Percentiles rank a stretch among this genome's conserved stretches.
Conservation (phyloP, 2,888 invertebrate species). For the Idaea straminata region DNA sequence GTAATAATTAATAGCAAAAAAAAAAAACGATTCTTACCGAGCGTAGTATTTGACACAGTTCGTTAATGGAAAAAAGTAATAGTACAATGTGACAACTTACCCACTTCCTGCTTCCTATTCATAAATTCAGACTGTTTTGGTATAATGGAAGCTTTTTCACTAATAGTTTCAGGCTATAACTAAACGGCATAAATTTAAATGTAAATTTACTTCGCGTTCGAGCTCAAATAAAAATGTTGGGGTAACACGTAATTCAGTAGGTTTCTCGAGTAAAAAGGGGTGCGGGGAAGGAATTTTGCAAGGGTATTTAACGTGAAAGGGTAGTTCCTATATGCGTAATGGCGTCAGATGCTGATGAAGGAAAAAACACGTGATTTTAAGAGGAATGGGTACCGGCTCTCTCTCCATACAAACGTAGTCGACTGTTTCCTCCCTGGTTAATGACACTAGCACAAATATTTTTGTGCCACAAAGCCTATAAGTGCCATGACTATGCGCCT, state of each 20-base stretch:
- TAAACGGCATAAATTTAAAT: neutral
- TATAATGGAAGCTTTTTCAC: neutral
- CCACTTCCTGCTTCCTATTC: neutral
- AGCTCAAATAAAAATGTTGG: neutral
- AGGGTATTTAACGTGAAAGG: too few species aligned
- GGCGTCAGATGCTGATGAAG: too few species aligned
- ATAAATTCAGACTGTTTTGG: neutral
- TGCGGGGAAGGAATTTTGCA: too few species aligned
- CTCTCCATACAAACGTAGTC: too few species aligned
- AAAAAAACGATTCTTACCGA: neutral
- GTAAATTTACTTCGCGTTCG: neutral
- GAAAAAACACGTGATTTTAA: too few species aligned
- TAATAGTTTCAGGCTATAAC: neutral
- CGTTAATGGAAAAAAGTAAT: neutral
- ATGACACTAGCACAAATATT: too few species aligned
- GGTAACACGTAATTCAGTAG: neutral
- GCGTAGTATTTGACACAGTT: neutral
- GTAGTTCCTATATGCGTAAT: too few species aligned
- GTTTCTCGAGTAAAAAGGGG: neutral
- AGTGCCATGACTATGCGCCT: too few species aligned
- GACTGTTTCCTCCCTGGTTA: too few species aligned
- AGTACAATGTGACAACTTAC: neutral
- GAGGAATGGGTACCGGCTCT: too few species aligned
- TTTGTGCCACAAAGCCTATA: too few species aligned
- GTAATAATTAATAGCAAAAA: too few species aligned